Base-by-base conservation (phyloP, 2,888 invertebrate species). In the Lottia gigantea region DNA sequence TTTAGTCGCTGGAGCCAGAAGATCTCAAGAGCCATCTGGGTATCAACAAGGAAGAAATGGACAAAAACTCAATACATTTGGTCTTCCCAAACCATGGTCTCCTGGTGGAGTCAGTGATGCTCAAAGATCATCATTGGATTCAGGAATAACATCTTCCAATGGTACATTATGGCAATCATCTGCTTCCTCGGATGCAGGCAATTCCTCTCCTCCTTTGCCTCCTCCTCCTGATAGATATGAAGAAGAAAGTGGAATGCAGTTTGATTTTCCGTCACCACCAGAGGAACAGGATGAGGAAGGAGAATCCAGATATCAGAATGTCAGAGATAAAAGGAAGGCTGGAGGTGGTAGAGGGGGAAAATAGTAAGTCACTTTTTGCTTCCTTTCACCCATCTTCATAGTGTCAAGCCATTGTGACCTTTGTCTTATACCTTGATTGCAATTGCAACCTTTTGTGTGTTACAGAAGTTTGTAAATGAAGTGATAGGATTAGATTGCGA, bases 201-300 rank as follows among this genome's bases (percentile, higher is more conserved):
- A 64, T 7, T 40, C 55, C 1, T 68, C 72, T n/a, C 74, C 76
- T 8, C 72, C 71, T 16, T 68, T 73, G 14, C 76, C 73, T 16
- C 76, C 76, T 49, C 73, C 73, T 14, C 76, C 76, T 4, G 65
- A 68, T 16, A 62, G 66, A 6, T 47, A 23, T 19, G 64, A 63
- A n/a, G 61, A 67, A 11, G 62, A 45, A 46, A 66, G 67, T 23
- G 71, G 69, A 8, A 66, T 72, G 12, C 68, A 62, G 6, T 77
- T 77, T 67, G 71, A 72, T 46, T 77, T 77, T 63, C 77, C 77
- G 15, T 75, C 77, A 1, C 77, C 77, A 26, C 77, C 77, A 47
- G 66, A 70, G 45, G 64, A 66, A 23, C 71, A 26, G 62, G 16
- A 19, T 55, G 12, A 19, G 19, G 55, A 23, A 23, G 23, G 65